Evolutionary conservation across 2,113 vertebrate species (phyloP).

Genomic region (Puffinus mauretanicus): DNA sequence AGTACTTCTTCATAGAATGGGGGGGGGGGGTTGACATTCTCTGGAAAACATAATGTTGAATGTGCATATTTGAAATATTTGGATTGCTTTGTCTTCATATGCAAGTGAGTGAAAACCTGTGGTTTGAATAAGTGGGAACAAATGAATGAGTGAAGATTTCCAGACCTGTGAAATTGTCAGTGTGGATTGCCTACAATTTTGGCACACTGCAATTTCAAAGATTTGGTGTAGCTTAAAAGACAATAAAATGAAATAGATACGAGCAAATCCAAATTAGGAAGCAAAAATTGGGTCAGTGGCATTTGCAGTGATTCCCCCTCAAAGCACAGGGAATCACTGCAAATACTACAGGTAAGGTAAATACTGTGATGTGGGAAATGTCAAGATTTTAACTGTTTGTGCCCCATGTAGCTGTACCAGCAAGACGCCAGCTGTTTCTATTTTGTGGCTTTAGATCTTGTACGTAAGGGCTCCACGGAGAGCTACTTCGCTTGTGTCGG

Average conservation of each 20-base stretch:
- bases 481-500: not conserved
- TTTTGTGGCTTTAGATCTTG: not conserved
- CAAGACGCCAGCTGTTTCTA: accelerated
- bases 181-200: conserved; percentile 4
- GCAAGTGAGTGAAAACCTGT: not conserved
- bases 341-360: not conserved
- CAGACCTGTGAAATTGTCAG: not conserved
- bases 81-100: not conserved
- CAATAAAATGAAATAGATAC: not conserved
- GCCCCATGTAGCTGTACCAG: not conserved
- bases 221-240: not conserved
- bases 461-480: not conserved
- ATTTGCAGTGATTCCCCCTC: not conserved
- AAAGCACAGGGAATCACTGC: not conserved
- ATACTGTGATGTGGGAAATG: not conserved
- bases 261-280: not conserved
- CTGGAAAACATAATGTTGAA: not conserved
- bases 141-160: conserved; percentile 5
- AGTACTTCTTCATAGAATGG: not conserved
- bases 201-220: not conserved
- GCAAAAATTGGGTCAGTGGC: not conserved
- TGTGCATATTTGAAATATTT: not conserved
- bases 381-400: not conserved
- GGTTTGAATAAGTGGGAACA: not conserved
- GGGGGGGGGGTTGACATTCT: not conserved